Evolutionary conservation across 2,797 vertebrate genomes (phyloP).

Genomic region (Chiloscyllium punctatum): DNA sequence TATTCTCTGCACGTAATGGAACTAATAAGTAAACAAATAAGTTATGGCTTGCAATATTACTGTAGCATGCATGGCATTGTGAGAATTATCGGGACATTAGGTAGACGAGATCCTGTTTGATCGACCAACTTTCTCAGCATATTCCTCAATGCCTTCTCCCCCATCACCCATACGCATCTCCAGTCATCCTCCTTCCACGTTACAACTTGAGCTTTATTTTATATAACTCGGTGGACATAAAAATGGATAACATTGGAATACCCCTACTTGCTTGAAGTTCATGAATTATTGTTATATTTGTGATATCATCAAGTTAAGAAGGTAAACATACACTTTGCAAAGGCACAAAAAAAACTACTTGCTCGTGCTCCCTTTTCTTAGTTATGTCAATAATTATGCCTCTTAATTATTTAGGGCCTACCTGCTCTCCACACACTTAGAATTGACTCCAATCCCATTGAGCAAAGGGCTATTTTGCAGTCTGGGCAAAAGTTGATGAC

Average conservation of each 20-base stretch:
- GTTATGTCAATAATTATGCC: neutral
- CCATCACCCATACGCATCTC: neutral
- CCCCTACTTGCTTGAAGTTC: neutral
- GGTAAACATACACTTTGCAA: neutral
- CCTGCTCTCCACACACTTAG: neutral
- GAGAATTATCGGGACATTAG: neutral
- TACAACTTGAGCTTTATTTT: neutral
- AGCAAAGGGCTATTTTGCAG: neutral
- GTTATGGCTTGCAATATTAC: neutral
- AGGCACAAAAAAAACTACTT: neutral
- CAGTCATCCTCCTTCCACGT: neutral
- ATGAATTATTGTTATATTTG: neutral
- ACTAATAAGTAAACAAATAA: neutral
- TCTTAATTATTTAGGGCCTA: neutral
- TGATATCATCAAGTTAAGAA: neutral
- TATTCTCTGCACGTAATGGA: neutral
- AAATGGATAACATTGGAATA: neutral
- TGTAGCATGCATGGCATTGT: neutral
- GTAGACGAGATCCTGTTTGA: neutral
- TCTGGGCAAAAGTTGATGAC: no score
- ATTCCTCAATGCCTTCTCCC: neutral
- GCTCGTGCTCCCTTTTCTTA: neutral
- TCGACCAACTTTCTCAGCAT: neutral
- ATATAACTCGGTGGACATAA: neutral
- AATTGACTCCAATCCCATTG: neutral